Conservation (phyloP, 1,140 invertebrate genomes). For the Drosophila punjabiensis region DNA sequence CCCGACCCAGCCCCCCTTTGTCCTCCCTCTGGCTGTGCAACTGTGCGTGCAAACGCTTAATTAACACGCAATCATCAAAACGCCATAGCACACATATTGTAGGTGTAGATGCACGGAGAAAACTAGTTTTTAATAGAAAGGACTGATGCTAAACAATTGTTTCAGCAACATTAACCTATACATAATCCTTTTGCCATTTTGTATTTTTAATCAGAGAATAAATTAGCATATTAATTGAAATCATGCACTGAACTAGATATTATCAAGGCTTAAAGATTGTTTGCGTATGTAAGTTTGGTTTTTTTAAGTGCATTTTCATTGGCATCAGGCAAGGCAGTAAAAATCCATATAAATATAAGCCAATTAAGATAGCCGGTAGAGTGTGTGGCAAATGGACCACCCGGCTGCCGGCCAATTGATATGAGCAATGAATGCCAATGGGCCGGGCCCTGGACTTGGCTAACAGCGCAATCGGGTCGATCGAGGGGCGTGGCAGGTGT, state of each 20-base stretch:
- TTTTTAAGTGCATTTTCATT: conserved; percentile 2
- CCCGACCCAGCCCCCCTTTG: background rate
- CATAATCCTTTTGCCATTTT: background rate
- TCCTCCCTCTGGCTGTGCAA: conserved; percentile 33
- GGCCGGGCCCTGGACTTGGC: background rate
- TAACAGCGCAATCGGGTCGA: background rate
- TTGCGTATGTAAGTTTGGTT: background rate
- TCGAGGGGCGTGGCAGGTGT: conserved; percentile 19
- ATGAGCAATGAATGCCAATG: conserved; percentile 48
- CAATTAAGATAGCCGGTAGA: conserved; percentile 47
- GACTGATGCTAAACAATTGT: background rate
- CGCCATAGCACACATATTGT: conserved; percentile 17
- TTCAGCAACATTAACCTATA: background rate
- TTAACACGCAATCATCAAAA: conserved; percentile 72
- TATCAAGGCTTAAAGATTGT: no score
- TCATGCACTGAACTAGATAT: background rate
- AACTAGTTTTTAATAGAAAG: background rate
- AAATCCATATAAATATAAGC: conserved; percentile 49
- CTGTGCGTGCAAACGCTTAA: conserved; percentile 75
- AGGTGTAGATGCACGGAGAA: background rate
- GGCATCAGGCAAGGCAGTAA: background rate
- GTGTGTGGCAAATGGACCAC: background rate
- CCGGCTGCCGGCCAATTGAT: conserved; percentile 44
- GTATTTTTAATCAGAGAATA: background rate
- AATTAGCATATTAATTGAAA: background rate